Percentiles rank a stretch among this genome's conserved stretches.
Evolutionary conservation across 1,140 invertebrate genomes (phyloP).

Genomic region (Apis cerana): DNA sequence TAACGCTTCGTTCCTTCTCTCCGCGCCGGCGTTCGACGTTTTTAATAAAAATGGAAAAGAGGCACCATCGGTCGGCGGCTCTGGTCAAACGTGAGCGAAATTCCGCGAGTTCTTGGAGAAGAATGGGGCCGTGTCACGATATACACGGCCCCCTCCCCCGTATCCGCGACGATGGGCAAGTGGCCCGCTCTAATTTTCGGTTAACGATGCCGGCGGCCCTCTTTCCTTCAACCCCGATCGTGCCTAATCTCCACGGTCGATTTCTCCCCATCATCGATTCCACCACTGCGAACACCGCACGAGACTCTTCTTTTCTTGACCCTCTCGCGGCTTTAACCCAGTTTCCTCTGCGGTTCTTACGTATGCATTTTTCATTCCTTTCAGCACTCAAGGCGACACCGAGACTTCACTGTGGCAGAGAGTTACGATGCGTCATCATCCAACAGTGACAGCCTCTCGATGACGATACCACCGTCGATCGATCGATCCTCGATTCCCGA

Average conservation of each 20-base stretch:
- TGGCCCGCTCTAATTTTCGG: conserved; percentile 7
- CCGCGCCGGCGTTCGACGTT: not conserved
- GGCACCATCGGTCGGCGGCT: not conserved
- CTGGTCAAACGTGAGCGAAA: conserved; percentile 1
- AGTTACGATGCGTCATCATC: conserved; percentile 42
- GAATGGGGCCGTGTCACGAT: not conserved
- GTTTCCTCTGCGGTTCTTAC: conserved; percentile 31
- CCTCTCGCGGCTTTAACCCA: conserved; percentile 39
- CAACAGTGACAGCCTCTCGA: conserved; percentile 26
- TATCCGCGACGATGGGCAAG: not conserved
- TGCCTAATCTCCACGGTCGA: conserved; percentile 39
- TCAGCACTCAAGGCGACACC: conserved; percentile 70
- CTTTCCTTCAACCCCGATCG: conserved; percentile 15
- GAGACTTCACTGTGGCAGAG: conserved; percentile 62
- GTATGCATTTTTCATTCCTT: conserved; percentile 59
- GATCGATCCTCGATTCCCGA: conserved; percentile 26
- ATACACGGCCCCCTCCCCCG: not conserved
- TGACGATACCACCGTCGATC: conserved; percentile 28
- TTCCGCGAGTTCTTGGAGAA: not conserved
- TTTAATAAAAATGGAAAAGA: conserved; percentile 20
- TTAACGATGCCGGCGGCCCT: conserved; percentile 3
- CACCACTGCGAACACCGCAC: not conserved
- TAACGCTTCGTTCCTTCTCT: not conserved
- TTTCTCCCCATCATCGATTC: conserved; percentile 25
- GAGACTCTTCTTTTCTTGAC: conserved; percentile 23